Evolutionary conservation across 2,888 invertebrate species (phyloP).

Genomic region (Dusona sp.): DNA sequence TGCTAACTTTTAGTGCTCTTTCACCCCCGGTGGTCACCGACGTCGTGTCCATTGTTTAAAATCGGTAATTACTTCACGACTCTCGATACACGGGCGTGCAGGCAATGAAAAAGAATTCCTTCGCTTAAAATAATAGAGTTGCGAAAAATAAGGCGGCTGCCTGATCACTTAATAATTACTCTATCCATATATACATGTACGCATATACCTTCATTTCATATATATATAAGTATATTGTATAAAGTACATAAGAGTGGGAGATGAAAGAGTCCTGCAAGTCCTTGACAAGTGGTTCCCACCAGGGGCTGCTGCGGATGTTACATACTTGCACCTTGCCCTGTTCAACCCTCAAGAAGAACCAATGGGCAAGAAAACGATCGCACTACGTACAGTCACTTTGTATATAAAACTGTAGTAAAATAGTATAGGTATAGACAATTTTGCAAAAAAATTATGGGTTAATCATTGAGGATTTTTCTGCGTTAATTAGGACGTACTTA

Average conservation of each 20-base stretch:
- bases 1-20: constrained; percentile 32
- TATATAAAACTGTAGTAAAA: too few relatives aligned
- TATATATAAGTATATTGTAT: constrained; percentile 12
- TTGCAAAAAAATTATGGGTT: too few relatives aligned
- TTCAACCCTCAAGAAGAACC: constrained; percentile 47
- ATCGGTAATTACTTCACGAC: constrained; percentile 62
- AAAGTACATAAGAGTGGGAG: constrained; percentile 52
- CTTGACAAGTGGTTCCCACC: constrained; percentile 84
- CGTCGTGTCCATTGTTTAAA: constrained; percentile 63
- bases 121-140: constrained; percentile 77
- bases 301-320: constrained; percentile 72
- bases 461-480: too few relatives aligned
- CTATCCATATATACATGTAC: background rate
- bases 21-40: constrained; percentile 50
- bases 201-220: background rate
- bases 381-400: constrained; percentile 11
- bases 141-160: constrained; percentile 68
- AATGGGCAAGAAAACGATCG: constrained; percentile 65
- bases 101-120: constrained; percentile 76
- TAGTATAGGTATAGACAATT: too few relatives aligned
- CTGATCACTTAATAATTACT: constrained; percentile 54
- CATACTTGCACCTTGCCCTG: constrained; percentile 77
- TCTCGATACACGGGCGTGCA: constrained; percentile 58
- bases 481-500: too few relatives aligned
- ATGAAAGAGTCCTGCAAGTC: constrained; percentile 66